Percentiles rank a stretch among this genome's conserved stretches.
These are phyloP conservation scores for Kuschelorhynchus macadamiae DNA, from an alignment of 2,888 invertebrate genomes.

Conservation along the genomic window DNA sequence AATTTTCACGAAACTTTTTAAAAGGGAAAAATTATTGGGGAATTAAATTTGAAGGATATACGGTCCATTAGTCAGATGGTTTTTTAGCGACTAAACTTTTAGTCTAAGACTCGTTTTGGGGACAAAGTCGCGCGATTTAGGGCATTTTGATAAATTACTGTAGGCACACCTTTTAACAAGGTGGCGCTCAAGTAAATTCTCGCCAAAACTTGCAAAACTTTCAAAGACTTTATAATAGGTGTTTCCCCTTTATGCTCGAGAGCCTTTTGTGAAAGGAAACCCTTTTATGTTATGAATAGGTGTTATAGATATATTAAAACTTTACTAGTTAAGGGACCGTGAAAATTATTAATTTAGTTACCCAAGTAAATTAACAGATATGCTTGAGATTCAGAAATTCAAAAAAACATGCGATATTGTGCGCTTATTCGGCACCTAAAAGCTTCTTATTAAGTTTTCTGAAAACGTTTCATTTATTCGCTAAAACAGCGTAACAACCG, in stretches of 20 bases:
- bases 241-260: conserved; percentile 1
- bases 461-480: too few relatives aligned
- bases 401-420: too few relatives aligned
- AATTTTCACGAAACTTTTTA: conserved; percentile 44
- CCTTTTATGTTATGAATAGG: not conserved
- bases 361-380: too few relatives aligned
- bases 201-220: conserved; percentile 57
- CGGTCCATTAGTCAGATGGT: conserved; percentile 58
- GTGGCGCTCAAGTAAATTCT: conserved; percentile 57
- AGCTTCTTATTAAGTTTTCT: too few relatives aligned
- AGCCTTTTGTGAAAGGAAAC: not conserved
- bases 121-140: conserved; percentile 39
- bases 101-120: conserved; percentile 52
- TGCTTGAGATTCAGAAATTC: too few relatives aligned
- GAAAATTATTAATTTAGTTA: too few relatives aligned
- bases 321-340: too few relatives aligned
- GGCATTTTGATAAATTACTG: conserved; percentile 60
- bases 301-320: too few relatives aligned
- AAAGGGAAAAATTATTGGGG: conserved; percentile 46
- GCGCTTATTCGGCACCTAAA: too few relatives aligned
- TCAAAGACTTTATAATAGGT: conserved; percentile 60
- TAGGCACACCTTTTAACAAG: conserved; percentile 57
- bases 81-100: conserved; percentile 57
- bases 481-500: too few relatives aligned
- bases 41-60: conserved; percentile 58